phyloP scores from a whole-genome alignment of 2,888 invertebrate species.

The Conomelus anceps region DNA sequence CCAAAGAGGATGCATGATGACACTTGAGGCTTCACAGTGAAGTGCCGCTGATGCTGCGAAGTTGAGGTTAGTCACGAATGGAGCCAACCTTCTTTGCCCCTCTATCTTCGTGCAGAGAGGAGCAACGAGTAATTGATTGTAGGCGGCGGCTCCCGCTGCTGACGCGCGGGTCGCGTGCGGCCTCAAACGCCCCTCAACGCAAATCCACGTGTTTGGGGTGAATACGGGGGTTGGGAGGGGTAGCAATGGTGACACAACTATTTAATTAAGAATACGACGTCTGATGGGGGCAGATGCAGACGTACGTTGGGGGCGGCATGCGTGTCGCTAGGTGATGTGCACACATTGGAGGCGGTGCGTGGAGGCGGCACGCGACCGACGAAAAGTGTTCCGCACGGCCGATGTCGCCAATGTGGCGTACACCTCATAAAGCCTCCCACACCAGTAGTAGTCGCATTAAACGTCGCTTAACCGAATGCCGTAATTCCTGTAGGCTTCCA shows the following conservation, averaged over 20 bases:
- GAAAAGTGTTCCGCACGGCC: neutral
- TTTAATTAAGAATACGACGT: neutral
- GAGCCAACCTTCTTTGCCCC: neutral
- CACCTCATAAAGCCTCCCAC: neutral
- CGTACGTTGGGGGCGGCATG: neutral
- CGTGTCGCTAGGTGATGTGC: too few species aligned
- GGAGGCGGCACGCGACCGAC: neutral
- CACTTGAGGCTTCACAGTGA: neutral
- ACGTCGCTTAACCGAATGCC: neutral
- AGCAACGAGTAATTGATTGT: neutral
- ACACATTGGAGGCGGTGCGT: neutral
- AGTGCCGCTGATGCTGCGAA: neutral
- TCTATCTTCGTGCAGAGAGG: neutral
- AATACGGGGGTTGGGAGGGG: too few species aligned
- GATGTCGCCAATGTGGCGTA: neutral
- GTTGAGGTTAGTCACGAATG: neutral
- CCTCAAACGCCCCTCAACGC: neutral
- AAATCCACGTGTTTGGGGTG: neutral
- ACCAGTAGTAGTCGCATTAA: neutral
- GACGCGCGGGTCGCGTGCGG: constrained; percentile 1
- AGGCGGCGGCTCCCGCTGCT: neutral
- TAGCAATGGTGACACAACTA: neutral
- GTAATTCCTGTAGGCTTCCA: neutral
- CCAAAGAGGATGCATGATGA: neutral
- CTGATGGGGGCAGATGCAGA: neutral